These are phyloP conservation scores for Ciconia boyciana DNA, from an alignment of 2,113 vertebrate species.

Conservation along the genomic window DNA sequence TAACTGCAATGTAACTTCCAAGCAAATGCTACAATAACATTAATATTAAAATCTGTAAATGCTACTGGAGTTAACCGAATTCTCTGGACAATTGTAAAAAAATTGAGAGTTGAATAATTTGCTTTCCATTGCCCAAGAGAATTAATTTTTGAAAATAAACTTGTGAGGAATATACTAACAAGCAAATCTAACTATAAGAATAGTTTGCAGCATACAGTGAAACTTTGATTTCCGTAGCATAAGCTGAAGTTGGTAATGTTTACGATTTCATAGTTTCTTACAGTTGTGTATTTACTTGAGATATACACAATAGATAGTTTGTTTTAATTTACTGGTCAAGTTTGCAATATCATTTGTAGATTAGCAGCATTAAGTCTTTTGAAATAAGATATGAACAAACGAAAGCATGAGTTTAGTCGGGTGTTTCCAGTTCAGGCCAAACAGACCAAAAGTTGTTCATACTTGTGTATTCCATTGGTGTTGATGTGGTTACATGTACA, in stretches of 20 bases:
- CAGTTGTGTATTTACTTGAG: neutral
- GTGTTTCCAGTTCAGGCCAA: neutral
- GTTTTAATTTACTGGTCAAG: neutral
- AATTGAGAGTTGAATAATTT: neutral
- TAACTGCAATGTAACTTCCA: neutral
- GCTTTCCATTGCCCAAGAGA: neutral
- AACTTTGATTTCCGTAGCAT: neutral
- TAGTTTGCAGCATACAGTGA: neutral
- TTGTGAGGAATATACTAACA: neutral
- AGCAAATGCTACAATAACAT: neutral
- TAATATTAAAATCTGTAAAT: neutral
- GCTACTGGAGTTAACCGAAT: neutral
- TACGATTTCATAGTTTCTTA: neutral
- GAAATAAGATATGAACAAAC: neutral
- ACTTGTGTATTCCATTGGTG: neutral
- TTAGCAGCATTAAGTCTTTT: neutral
- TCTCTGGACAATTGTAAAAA: neutral
- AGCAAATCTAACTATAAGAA: neutral
- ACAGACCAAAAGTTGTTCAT: neutral
- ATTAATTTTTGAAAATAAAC: neutral
- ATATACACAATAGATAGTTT: neutral
- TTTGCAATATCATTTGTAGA: neutral
- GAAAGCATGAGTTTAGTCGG: rapidly evolving
- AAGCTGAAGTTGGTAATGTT: neutral
- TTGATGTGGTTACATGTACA: neutral